A percentile compares a stretch with the other conserved stretches of the same genome.
phyloP scores from a whole-genome alignment of 2,797 vertebrate genomes.

The Micrastur ruficollis region DNA sequence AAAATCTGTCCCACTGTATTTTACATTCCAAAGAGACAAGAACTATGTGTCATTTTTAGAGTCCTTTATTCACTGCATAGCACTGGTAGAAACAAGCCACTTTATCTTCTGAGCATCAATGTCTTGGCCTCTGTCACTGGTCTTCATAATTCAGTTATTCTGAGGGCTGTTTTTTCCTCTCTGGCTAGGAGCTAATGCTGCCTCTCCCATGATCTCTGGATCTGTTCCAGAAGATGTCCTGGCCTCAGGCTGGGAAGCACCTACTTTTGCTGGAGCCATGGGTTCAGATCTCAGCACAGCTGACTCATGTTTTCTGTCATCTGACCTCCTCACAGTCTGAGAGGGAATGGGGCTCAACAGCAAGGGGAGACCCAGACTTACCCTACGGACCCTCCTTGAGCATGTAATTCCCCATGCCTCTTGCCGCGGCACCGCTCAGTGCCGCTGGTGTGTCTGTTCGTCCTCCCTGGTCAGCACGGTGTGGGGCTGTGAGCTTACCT shows the following conservation, averaged over 20 bases:
- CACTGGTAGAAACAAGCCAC: not conserved
- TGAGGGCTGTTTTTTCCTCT: not conserved
- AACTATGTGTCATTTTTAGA: not conserved
- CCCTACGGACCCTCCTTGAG: not conserved
- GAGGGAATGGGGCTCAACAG: not conserved
- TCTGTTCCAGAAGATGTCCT: not conserved
- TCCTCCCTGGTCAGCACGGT: not conserved
- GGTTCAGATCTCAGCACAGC: not conserved
- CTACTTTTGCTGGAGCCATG: not conserved
- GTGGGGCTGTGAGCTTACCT: not conserved
- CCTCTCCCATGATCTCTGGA: not conserved
- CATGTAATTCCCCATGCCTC: not conserved
- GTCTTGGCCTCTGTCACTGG: not conserved
- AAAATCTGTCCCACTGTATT: not conserved
- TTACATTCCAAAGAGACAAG: not conserved
- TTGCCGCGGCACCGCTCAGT: not conserved
- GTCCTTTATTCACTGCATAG: not conserved
- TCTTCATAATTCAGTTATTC: slow-evolving; percentile 7
- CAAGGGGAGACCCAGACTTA: not conserved
- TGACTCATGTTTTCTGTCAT: not conserved
- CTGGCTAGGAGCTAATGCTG: not conserved
- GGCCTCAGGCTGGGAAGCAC: not conserved
- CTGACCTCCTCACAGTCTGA: accelerated
- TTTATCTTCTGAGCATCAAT: not conserved
- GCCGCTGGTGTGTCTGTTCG: accelerated